phyloP scores from a whole-genome alignment of 2,113 vertebrate species.

The Ptilonorhynchus violaceus region DNA sequence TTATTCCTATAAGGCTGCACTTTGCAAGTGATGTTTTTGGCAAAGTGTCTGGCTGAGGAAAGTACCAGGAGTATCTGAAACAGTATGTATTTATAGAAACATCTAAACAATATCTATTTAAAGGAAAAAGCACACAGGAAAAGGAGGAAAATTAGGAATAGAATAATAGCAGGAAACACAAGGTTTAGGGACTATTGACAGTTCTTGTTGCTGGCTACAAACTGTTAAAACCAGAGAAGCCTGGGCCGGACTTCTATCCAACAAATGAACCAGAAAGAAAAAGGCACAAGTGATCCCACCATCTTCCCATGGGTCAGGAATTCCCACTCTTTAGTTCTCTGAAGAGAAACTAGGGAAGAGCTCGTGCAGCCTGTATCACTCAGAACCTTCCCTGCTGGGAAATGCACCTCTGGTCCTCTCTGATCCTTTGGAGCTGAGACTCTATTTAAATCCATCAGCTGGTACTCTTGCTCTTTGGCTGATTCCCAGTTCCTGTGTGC shows the following conservation, averaged over 20 bases:
- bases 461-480: not conserved
- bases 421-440: not conserved
- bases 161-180: not conserved
- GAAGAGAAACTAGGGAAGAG: not conserved
- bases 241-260: not conserved
- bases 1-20: not conserved
- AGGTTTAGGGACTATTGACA: not conserved
- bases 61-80: not conserved
- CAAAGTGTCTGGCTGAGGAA: not conserved
- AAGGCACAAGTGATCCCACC: not conserved
- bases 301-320: not conserved
- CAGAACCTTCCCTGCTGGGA: not conserved
- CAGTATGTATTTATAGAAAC: not conserved
- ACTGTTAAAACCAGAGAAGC: not conserved
- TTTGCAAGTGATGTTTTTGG: not conserved
- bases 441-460: conserved; percentile 5
- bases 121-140: not conserved
- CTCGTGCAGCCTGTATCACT: not conserved
- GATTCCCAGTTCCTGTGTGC: not conserved
- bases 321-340: not conserved
- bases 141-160: not conserved
- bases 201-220: not conserved
- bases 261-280: not conserved
- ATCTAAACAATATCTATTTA: not conserved
- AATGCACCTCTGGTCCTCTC: not conserved